phyloP scores from a whole-genome alignment of 2,888 invertebrate species.

The Acrocera orbiculus region DNA sequence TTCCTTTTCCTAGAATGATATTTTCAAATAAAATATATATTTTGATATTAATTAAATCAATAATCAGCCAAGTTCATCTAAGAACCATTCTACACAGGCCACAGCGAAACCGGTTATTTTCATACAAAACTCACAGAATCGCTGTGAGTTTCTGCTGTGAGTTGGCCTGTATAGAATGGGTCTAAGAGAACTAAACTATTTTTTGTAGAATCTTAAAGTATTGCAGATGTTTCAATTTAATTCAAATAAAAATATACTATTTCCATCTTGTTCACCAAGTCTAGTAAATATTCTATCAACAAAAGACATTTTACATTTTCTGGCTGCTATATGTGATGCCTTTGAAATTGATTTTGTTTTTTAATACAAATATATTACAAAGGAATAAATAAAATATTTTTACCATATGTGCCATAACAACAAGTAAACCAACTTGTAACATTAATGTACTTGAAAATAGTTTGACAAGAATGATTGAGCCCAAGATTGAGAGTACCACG shows the following conservation, averaged over 20 bases:
- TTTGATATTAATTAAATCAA: no score
- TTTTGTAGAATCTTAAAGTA: slow-evolving; percentile 70
- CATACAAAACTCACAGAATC: no score
- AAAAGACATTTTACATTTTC: slow-evolving; percentile 54
- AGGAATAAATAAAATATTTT: no score
- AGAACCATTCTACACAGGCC: no score
- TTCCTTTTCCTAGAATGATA: slow-evolving; percentile 57
- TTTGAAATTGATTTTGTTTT: no score
- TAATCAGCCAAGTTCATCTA: no score
- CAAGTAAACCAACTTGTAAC: slow-evolving; percentile 80
- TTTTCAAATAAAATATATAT: no score
- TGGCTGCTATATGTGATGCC: slow-evolving; percentile 88
- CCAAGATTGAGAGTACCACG: no score
- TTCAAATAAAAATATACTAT: slow-evolving; percentile 91
- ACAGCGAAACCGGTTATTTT: no score
- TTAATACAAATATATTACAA: neutral
- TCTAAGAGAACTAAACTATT: slow-evolving; percentile 89
- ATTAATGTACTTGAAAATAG: slow-evolving; percentile 94
- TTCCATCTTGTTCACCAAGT: slow-evolving; percentile 92
- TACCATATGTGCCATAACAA: slow-evolving; percentile 88
- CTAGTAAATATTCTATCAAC: slow-evolving; percentile 93
- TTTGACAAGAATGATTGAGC: no score
- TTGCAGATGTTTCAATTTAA: slow-evolving; percentile 84
- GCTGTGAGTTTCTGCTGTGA: no score
- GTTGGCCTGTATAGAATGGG: no score